Conservation (phyloP, 2,888 invertebrate species). For the Caenorhabditis drosophilae region DNA sequence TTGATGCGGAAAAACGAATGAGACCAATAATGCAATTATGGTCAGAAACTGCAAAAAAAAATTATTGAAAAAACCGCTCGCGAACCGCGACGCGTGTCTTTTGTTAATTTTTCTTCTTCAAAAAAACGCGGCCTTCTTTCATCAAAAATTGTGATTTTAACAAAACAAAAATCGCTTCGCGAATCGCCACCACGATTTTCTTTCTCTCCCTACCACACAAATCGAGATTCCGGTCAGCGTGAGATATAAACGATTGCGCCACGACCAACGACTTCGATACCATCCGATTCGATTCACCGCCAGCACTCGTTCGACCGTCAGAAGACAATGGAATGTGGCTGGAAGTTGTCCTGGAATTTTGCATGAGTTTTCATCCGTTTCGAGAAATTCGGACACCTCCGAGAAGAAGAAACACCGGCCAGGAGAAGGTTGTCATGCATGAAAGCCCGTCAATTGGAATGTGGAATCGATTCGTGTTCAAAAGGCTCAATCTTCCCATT, state of each 20-base stretch:
- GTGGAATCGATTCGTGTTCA: constrained; percentile 22
- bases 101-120: too few species aligned
- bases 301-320: constrained; percentile 44
- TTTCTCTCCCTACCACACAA: constrained; percentile 22
- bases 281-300: constrained; percentile 42
- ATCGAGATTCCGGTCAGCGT: constrained; percentile 20
- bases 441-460: constrained; percentile 24
- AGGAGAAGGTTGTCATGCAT: constrained; percentile 39
- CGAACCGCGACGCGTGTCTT: too few species aligned
- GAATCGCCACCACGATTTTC: too few species aligned
- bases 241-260: constrained; percentile 30
- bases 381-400: too few species aligned
- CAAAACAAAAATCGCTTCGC: too few species aligned
- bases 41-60: constrained; percentile 28
- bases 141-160: too few species aligned
- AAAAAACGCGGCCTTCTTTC: too few species aligned
- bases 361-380: too few species aligned
- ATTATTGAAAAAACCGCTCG: not conserved
- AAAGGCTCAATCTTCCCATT: constrained; percentile 20
- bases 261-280: constrained; percentile 47
- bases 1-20: constrained; percentile 6
- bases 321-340: constrained; percentile 38
- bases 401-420: constrained; percentile 47
- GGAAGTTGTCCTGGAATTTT: constrained; percentile 40
- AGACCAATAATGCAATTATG: constrained; percentile 18